Evolutionary conservation across 2,113 vertebrate species (phyloP), one percentile per base, ranked within the genome.

Genomic region (Ellobius talpinus): DNA sequence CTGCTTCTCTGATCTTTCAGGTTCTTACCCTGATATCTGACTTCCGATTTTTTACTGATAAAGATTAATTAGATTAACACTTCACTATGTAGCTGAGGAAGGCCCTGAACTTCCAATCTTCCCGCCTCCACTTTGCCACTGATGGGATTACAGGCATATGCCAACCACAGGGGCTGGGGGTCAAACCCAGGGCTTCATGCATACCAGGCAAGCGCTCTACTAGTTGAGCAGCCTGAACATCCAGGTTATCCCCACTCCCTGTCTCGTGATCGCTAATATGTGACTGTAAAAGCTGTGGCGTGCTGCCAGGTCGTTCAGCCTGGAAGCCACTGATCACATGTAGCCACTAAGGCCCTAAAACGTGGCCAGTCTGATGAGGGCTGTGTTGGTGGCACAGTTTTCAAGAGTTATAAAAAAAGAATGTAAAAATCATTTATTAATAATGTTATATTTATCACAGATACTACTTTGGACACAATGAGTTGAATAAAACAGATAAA

Each of bases 341-440:
- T 2, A 11, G 39, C 31, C 55, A 17, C 50, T 6, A n/a, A 33
- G 87, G 23, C 14, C 50, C 1, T 68, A 55, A n/a, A 50, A 61
- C 29, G 45, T 65, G 70, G 6, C 39, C 29, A 66, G 45, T 70
- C 55, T 26, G 23, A 63, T 61, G 0, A 39, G 61, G 82, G 79
- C 66, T 39, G 24, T 26, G 61, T 52, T 52, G 0, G 66, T 47
- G 63, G 16, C 63, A 61, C 3, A 55, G 21, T 55, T n/a, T 86
- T 85, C n/a, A 88, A 85, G 29, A 70, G 2, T 36, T 78, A n/a
- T 0, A 24, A 36, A 39, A 78, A 78, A 84, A 74, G 39, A 81
- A 81, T 26, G 45, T 45, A 91, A 94, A 94, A 96, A 76, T 65
- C 45, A n/a, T 42, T 85, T 72, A 86, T 21, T 39, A 45, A 88